phyloP scores from a whole-genome alignment of 1,140 invertebrate species.

The Trichonephila clavipes region DNA sequence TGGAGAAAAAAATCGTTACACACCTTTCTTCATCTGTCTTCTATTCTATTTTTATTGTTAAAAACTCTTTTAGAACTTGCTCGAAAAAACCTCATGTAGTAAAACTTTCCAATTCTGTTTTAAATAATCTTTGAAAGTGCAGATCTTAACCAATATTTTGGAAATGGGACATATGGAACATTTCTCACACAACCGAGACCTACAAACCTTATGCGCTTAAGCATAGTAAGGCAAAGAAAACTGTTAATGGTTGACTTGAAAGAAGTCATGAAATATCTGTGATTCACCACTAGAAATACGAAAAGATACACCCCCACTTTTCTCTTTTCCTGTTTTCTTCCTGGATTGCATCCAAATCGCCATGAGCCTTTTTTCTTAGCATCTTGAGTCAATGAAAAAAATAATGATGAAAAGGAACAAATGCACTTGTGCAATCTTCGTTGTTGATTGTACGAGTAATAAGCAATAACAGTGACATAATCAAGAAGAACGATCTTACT shows the following conservation, averaged over 20 bases:
- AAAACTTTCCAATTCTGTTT: not conserved
- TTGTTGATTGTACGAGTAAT: constrained; percentile 55
- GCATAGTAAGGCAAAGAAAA: not conserved
- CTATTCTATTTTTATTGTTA: not conserved
- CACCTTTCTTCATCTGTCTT: not conserved
- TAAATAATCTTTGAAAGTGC: not conserved
- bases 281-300: constrained; percentile 1
- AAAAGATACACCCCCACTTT: constrained; percentile 21
- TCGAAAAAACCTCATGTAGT: not conserved
- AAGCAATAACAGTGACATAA: constrained; percentile 37
- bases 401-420: not conserved
- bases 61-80: not conserved
- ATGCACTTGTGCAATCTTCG: not conserved
- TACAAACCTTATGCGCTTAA: constrained; percentile 18
- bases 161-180: not conserved
- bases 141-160: not conserved
- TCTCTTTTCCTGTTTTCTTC: constrained; percentile 4
- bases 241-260: not conserved
- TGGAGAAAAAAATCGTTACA: no score
- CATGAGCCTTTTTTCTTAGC: not conserved
- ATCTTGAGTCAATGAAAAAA: constrained; percentile 47
- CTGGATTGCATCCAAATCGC: constrained; percentile 50
- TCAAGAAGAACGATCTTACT: not conserved
- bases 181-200: constrained; percentile 21
- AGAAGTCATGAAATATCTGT: constrained; percentile 55